phyloP scores from a whole-genome alignment of 53 echinoderm and acorn worm genomes.

The Mesocentrotus franciscanus region DNA sequence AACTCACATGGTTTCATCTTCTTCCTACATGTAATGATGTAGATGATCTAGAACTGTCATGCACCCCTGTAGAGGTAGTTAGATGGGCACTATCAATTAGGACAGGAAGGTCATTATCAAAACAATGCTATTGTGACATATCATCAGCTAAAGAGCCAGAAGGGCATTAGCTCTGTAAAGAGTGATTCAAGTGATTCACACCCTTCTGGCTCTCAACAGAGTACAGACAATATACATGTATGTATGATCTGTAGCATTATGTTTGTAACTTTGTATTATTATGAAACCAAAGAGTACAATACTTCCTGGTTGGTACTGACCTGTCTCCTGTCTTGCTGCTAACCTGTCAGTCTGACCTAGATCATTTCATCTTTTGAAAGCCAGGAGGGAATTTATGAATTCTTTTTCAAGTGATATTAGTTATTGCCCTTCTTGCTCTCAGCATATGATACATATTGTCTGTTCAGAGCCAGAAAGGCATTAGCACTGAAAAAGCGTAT shows the following conservation, averaged over 20 bases:
- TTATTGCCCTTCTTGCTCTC: too few relatives aligned
- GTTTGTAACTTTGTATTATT: too few relatives aligned
- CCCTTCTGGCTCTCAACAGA: not conserved
- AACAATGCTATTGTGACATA: not conserved
- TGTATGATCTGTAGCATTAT: too few relatives aligned
- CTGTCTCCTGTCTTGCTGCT: not conserved
- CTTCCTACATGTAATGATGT: not conserved
- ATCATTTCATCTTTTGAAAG: not conserved
- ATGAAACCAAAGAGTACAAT: too few relatives aligned
- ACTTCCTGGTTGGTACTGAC: not conserved
- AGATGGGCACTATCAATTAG: constrained; percentile 23
- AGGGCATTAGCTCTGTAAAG: not conserved
- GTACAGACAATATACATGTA: too few relatives aligned
- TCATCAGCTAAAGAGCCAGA: not conserved
- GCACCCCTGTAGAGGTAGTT: not conserved
- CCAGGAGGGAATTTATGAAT: too few relatives aligned
- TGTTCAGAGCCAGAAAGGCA: too few relatives aligned
- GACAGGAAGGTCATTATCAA: not conserved
- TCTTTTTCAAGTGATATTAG: too few relatives aligned
- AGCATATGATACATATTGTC: too few relatives aligned
- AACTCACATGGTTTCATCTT: not conserved
- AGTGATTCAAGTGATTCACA: not conserved
- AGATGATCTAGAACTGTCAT: constrained; percentile 25
- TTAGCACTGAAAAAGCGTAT: too few relatives aligned
- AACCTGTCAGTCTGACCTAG: not conserved